A percentile compares a stretch with the other conserved stretches of the same genome.
Conservation (phyloP, 2,888 invertebrate genomes). For the Nebria salina region DNA sequence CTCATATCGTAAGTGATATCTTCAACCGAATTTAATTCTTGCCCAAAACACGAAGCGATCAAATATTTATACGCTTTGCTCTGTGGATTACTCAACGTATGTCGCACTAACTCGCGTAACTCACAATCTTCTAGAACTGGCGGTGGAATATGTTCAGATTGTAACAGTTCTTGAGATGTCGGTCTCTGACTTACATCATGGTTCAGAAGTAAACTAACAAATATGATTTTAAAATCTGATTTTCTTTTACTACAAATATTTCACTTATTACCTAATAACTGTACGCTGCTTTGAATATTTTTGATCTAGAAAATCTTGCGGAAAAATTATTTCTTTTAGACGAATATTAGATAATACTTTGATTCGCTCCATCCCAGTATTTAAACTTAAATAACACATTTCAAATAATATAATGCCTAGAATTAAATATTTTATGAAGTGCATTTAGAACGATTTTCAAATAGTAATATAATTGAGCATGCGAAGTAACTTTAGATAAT, state of each 20-base stretch:
- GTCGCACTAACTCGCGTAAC: conserved; percentile 81
- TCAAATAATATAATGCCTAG: conserved; percentile 93
- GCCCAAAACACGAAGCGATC: conserved; percentile 69
- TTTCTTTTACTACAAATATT: conserved; percentile 11
- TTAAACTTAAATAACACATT: conserved; percentile 89
- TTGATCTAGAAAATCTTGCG: conserved; percentile 70
- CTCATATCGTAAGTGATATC: conserved; percentile 86
- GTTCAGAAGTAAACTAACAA: conserved; percentile 76
- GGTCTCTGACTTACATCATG: conserved; percentile 88
- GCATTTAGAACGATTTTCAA: not conserved
- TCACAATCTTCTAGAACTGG: conserved; percentile 87
- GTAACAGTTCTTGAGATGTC: conserved; percentile 83
- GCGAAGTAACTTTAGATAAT: not conserved
- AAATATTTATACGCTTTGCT: conserved; percentile 81
- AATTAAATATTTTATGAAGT: conserved; percentile 34
- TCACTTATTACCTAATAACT: conserved; percentile 68
- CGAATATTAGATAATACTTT: conserved; percentile 79
- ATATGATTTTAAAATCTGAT: not conserved
- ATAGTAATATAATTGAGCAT: not conserved
- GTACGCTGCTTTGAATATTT: conserved; percentile 69
- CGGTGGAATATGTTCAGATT: conserved; percentile 85
- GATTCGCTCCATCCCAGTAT: conserved; percentile 90
- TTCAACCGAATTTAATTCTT: conserved; percentile 64
- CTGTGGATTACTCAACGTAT: conserved; percentile 83
- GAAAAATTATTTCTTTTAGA: conserved; percentile 74